Percentiles rank a stretch among this genome's conserved stretches.
Conservation (phyloP, 2,888 invertebrate genomes). For the Terebella lapidaria region DNA sequence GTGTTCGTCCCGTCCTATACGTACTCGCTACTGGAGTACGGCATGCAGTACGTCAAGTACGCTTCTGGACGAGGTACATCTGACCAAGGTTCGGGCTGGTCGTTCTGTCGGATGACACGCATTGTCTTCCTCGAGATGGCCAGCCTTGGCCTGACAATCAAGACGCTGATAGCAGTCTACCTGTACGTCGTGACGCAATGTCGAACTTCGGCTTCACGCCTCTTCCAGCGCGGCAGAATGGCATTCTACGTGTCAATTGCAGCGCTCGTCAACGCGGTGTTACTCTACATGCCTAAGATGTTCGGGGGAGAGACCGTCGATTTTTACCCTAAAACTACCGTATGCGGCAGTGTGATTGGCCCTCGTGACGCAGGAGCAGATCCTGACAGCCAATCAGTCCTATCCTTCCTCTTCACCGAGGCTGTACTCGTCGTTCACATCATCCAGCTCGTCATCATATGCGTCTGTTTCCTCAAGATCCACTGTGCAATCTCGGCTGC, state of each 20-base stretch:
- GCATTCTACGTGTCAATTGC: constrained; percentile 9
- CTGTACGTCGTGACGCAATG: constrained; percentile 13
- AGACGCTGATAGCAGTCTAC: constrained; percentile 18
- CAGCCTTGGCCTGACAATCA: constrained; percentile 16
- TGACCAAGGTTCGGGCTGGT: background rate
- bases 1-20: constrained; percentile 24
- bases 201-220: constrained; percentile 1
- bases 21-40: constrained; percentile 18
- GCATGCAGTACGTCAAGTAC: background rate
- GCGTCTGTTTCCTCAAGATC: constrained; percentile 14
- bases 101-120: constrained; percentile 6
- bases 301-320: constrained; percentile 14
- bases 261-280: constrained; percentile 13
- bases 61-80: background rate
- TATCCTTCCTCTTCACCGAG: background rate
- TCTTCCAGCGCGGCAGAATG: constrained; percentile 12
- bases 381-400: background rate
- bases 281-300: constrained; percentile 17
- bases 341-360: background rate
- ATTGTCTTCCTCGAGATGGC: constrained; percentile 18
- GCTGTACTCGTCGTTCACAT: constrained; percentile 14
- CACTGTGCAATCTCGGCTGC: constrained; percentile 21
- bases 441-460: constrained; percentile 12
- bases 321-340: constrained; percentile 18
- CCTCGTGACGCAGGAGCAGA: background rate